Evolutionary conservation across 2,888 invertebrate species (phyloP).

Genomic region (Prenolepis imparis): DNA sequence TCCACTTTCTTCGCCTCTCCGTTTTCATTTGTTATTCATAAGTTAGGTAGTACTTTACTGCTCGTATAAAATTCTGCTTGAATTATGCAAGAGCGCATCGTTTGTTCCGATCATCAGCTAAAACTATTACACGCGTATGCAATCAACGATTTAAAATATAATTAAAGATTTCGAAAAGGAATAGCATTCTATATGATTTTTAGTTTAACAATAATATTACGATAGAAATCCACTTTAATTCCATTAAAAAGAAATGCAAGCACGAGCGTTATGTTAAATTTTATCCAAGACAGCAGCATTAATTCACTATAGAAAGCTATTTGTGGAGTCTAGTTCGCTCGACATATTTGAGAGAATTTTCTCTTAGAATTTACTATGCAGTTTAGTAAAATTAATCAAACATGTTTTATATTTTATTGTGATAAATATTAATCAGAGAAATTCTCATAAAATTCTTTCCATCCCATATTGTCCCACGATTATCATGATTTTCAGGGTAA

Average conservation of each 20-base stretch:
- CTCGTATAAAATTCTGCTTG: not conserved
- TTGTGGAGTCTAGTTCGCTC: not conserved
- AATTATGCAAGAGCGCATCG: not conserved
- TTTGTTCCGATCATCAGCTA: not conserved
- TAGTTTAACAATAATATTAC: constrained; percentile 4
- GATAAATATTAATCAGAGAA: no score
- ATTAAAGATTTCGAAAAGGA: not conserved
- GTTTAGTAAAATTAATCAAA: no score
- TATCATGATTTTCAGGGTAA: no score
- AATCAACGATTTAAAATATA: not conserved
- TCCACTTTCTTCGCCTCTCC: constrained; percentile 3
- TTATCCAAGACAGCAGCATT: not conserved
- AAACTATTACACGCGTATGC: not conserved
- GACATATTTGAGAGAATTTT: no score
- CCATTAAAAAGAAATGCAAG: not conserved
- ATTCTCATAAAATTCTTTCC: no score
- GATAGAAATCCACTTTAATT: not conserved
- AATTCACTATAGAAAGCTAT: not conserved
- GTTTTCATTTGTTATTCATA: not conserved
- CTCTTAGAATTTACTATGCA: no score
- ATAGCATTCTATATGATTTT: not conserved
- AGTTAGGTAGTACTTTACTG: not conserved
- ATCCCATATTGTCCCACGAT: no score
- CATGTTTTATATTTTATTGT: no score
- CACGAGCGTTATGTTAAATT: not conserved